Conservation (phyloP, 2,113 vertebrate species). For the Suricata suricatta region DNA sequence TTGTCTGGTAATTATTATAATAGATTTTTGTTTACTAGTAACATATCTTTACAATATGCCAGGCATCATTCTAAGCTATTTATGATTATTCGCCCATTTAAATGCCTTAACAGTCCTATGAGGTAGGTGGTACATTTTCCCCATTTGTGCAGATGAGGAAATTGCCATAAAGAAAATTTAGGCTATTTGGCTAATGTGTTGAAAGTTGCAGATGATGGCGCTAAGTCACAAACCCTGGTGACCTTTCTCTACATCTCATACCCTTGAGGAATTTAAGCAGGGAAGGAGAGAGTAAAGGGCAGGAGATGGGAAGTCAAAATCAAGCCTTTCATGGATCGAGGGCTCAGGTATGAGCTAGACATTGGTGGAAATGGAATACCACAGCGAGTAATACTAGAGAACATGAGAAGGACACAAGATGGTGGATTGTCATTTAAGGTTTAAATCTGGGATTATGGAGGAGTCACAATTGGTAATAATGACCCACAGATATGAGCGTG, state of each 20-base stretch:
- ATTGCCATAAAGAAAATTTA: neutral
- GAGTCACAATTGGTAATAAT: neutral
- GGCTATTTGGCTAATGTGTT: neutral
- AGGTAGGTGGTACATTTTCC: neutral
- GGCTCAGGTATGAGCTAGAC: neutral
- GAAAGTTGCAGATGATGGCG: neutral
- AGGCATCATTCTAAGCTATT: neutral
- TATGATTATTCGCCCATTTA: neutral
- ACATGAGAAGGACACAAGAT: neutral
- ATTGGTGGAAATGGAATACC: too few species aligned
- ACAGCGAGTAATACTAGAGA: neutral
- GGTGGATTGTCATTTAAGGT: neutral
- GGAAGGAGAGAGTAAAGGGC: neutral
- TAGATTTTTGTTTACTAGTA: neutral
- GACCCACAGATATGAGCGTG: neutral
- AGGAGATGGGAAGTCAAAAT: neutral
- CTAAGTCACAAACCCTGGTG: neutral
- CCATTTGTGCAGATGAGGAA: neutral
- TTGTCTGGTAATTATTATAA: neutral
- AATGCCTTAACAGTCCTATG: neutral
- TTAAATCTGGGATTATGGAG: neutral
- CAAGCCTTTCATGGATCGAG: neutral
- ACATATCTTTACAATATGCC: neutral
- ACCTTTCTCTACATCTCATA: neutral
- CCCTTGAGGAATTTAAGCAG: neutral